Conservation (phyloP, 2,797 vertebrate genomes). For the Parauchenoglanis punctatus region DNA sequence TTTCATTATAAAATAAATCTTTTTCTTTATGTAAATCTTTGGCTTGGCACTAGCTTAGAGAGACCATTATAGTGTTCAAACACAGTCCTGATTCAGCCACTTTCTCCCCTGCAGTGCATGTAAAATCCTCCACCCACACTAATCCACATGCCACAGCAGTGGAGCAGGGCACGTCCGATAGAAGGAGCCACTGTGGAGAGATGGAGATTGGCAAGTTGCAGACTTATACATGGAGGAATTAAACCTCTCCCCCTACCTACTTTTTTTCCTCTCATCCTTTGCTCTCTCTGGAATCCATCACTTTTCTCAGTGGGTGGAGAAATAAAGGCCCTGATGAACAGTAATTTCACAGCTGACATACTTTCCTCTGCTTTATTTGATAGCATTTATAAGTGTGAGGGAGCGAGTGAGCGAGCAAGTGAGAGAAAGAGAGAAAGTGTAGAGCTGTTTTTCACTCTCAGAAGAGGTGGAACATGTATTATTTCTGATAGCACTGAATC, state of each 20-base stretch:
- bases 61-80: slow-evolving; percentile 5
- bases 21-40: background rate
- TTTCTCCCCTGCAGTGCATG: slow-evolving; percentile 42
- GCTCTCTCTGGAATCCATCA: slow-evolving; percentile 45
- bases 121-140: slow-evolving; percentile 53
- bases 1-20: background rate
- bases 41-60: background rate
- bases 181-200: slow-evolving; percentile 58
- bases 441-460: background rate
- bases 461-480: slow-evolving; percentile 9
- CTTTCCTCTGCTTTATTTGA: slow-evolving; percentile 73
- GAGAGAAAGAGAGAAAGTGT: slow-evolving; percentile 8
- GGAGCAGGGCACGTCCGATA: slow-evolving; percentile 57
- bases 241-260: slow-evolving; percentile 40
- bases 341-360: slow-evolving; percentile 84
- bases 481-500: slow-evolving; percentile 17
- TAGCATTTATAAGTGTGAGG: slow-evolving; percentile 74
- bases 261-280: slow-evolving; percentile 18
- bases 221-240: slow-evolving; percentile 57
- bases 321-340: slow-evolving; percentile 76
- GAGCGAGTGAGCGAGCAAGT: background rate
- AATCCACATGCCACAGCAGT: slow-evolving; percentile 47
- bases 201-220: slow-evolving; percentile 50
- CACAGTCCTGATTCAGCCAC: slow-evolving; percentile 32
- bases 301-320: slow-evolving; percentile 66